Percentiles rank a stretch among this genome's conserved stretches.
These are phyloP conservation scores for Hydriomena furcata DNA, from an alignment of 2,888 invertebrate species.

Conservation along the genomic window DNA sequence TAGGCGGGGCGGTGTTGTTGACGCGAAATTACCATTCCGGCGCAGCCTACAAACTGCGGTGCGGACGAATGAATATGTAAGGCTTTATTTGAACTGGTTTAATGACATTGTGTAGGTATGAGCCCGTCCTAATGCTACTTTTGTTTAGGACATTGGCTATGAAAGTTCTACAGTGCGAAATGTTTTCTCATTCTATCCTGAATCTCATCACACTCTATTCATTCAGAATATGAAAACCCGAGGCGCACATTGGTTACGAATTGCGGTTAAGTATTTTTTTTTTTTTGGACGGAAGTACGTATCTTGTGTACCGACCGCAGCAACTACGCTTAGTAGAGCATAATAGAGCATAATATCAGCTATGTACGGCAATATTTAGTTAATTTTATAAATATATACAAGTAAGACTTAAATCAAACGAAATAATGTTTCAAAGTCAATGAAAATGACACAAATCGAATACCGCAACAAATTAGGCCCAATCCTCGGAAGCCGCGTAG, in stretches of 20 bases:
- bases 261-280: too few species aligned
- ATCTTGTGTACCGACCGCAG: too few species aligned
- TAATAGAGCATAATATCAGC: too few species aligned
- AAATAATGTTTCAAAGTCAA: background rate
- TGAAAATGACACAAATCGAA: slow-evolving; percentile 23
- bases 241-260: background rate
- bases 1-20: slow-evolving; percentile 63
- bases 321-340: too few species aligned
- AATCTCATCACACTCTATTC: background rate
- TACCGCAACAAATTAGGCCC: slow-evolving; percentile 59
- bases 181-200: background rate
- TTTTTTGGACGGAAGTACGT: too few species aligned
- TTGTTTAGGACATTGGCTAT: slow-evolving; percentile 35
- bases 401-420: too few species aligned
- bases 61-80: slow-evolving; percentile 75
- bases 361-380: too few species aligned
- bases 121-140: slow-evolving; percentile 26
- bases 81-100: slow-evolving; percentile 63
- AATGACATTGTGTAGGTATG: slow-evolving; percentile 53
- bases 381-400: too few species aligned
- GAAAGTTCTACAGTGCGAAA: slow-evolving; percentile 7
- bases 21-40: slow-evolving; percentile 75
- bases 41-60: slow-evolving; percentile 52
- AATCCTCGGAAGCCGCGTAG: slow-evolving; percentile 59
- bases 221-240: background rate